Evolutionary conservation across 2,888 invertebrate species (phyloP), one percentile per base, ranked within the genome.

Genomic region (Caenorhabditis virilis): DNA sequence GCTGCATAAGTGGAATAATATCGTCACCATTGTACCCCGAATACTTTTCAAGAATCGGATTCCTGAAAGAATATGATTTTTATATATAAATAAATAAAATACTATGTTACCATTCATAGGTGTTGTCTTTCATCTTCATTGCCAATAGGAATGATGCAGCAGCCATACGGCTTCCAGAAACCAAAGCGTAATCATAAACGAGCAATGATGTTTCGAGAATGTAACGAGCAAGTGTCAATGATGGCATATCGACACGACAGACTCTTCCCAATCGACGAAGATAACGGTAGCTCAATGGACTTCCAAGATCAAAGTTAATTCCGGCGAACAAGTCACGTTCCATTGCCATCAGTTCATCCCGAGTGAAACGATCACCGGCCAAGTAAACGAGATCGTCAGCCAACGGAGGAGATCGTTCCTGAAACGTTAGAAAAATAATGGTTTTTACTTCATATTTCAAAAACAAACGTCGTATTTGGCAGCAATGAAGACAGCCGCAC

Each of bases 271-370:
- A 97, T 86, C 98, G 89, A 66, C 98, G 88, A 47, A 98, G 88
- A 87, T 95, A 98, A 83, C 95, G 88, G 86, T 98, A 98, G 7
- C 95, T 95, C 22, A 98, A 87, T n/a, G 98, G 97, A 77, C 93
- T 89, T 60, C 95, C 94, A 72, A 98, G 88, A 85, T 97, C 91
- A 85, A 90, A 98, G 81, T 90, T 89, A 56, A 95, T 87, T 7
- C 89, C 88, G 82, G 89, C 89, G 49, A 98, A 87, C 56, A 98
- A 88, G 25, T 65, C 49, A 76, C 90, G 90, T 87, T 98, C 98
- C 93, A 95, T 95, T 71, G 88, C 86, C 54, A 94, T 88, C 61
- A 98, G 87, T 84, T 95, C 91, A 59, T 88, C 87, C 62, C 91
- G 88, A 9, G 89, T 88, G 86, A 95, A 98, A 30, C 93, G 93